phyloP scores from a whole-genome alignment of 1,140 invertebrate genomes.

The Drosophila bifasciata region DNA sequence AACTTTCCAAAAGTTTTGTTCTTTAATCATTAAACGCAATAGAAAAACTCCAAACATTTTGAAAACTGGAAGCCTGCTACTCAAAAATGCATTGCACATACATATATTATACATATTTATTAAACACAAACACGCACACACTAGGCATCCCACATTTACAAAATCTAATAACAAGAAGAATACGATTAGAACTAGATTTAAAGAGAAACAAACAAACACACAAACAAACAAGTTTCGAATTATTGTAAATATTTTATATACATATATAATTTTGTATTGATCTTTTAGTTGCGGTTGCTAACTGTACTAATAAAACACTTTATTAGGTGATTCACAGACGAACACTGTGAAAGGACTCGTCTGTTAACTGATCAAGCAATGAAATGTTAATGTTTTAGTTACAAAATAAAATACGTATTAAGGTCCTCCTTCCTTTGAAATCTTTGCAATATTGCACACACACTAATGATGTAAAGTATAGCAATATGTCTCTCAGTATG shows the following conservation, averaged over 20 bases:
- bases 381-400: constrained; percentile 36
- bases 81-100: constrained; percentile 47
- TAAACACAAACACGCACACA: constrained; percentile 66
- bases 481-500: constrained; percentile 72
- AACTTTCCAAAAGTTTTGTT: not conserved
- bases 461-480: constrained; percentile 36
- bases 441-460: constrained; percentile 34
- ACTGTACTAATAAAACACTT: constrained; percentile 62
- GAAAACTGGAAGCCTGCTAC: constrained; percentile 41
- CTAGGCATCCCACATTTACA: constrained; percentile 2
- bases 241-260: constrained; percentile 72
- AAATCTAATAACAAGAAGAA: constrained; percentile 35
- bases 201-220: constrained; percentile 8
- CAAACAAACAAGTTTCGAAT: constrained; percentile 30
- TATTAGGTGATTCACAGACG: constrained; percentile 30
- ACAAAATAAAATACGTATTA: constrained; percentile 21
- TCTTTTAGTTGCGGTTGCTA: constrained; percentile 69
- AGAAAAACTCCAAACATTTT: not conserved
- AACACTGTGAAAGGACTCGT: constrained; percentile 54
- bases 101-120: constrained; percentile 69
- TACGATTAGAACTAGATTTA: constrained; percentile 42
- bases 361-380: constrained; percentile 30
- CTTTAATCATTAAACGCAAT: not conserved
- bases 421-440: constrained; percentile 35
- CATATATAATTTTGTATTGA: constrained; percentile 74